Conservation (phyloP, 2,113 vertebrate genomes). For the Pedionomus torquatus region DNA sequence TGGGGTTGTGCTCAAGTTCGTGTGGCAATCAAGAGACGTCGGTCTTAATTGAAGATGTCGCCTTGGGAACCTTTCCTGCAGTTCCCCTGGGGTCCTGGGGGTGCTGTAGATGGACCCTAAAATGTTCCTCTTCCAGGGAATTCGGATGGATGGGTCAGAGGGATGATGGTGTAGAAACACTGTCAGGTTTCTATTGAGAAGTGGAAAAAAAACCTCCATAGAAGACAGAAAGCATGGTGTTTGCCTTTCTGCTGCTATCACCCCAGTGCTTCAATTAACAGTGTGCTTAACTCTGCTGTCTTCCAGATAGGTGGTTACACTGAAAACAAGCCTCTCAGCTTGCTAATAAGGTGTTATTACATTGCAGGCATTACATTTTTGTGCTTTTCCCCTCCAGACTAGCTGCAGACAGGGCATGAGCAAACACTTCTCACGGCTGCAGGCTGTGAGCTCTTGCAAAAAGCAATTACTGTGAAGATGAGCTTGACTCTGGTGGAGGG, state of each 20-base stretch:
- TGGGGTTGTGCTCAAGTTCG: not conserved
- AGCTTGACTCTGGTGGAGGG: not conserved
- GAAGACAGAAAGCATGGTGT: not conserved
- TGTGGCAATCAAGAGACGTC: not conserved
- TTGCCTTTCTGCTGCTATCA: not conserved
- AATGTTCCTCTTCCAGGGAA: not conserved
- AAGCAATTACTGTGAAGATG: not conserved
- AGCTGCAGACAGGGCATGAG: not conserved
- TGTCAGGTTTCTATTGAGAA: not conserved
- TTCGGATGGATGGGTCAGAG: not conserved
- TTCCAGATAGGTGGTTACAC: not conserved
- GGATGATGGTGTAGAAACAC: not conserved
- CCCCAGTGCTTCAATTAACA: not conserved
- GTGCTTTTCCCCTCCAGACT: not conserved
- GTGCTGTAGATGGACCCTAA: not conserved
- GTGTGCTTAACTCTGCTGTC: not conserved
- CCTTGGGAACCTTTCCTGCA: not conserved
- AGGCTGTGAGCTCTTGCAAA: not conserved
- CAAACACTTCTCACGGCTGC: not conserved
- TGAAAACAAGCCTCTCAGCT: not conserved
- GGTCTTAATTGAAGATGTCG: not conserved
- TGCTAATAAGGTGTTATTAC: not conserved
- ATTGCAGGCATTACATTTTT: not conserved
- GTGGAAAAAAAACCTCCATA: rapidly evolving
- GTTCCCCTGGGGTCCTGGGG: not conserved